Percentiles rank a stretch among this genome's conserved stretches.
These are phyloP conservation scores for Parasteatoda lunata DNA, from an alignment of 2,888 invertebrate species.

Conservation along the genomic window DNA sequence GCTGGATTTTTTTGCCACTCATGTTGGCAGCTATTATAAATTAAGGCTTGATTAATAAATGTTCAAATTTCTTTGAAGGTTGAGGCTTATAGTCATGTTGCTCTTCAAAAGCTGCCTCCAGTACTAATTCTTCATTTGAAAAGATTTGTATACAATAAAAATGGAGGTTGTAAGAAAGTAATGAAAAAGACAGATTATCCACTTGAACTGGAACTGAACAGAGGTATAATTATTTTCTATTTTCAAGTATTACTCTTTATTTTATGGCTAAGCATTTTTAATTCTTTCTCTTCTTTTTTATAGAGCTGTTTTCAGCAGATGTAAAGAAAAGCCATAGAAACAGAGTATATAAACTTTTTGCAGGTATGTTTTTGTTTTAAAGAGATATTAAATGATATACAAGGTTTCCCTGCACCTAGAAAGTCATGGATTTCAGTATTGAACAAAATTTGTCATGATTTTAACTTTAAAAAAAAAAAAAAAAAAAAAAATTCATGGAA, in stretches of 20 bases:
- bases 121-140: constrained; percentile 93
- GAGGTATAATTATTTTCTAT: constrained; percentile 76
- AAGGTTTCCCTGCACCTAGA: too few relatives aligned
- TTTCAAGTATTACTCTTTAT: not conserved
- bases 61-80: constrained; percentile 71
- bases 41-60: not conserved
- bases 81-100: constrained; percentile 90
- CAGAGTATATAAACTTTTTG: constrained; percentile 89
- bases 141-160: constrained; percentile 87
- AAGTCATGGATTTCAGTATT: too few relatives aligned
- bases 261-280: not conserved
- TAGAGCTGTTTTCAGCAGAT: constrained; percentile 63
- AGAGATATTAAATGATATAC: too few relatives aligned
- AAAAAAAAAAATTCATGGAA: not conserved
- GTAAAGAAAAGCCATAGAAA: constrained; percentile 40
- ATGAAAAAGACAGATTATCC: constrained; percentile 92
- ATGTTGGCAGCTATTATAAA: not conserved
- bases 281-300: not conserved
- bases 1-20: not conserved
- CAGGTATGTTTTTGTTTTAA: constrained; percentile 76
- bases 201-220: constrained; percentile 87
- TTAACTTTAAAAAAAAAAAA: constrained; percentile 3
- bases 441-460: constrained; percentile 8
- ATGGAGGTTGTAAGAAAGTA: constrained; percentile 92
- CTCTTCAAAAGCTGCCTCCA: constrained; percentile 90